Evolutionary conservation across 2,888 invertebrate species (phyloP).

Genomic region (Malachius bipustulatus): DNA sequence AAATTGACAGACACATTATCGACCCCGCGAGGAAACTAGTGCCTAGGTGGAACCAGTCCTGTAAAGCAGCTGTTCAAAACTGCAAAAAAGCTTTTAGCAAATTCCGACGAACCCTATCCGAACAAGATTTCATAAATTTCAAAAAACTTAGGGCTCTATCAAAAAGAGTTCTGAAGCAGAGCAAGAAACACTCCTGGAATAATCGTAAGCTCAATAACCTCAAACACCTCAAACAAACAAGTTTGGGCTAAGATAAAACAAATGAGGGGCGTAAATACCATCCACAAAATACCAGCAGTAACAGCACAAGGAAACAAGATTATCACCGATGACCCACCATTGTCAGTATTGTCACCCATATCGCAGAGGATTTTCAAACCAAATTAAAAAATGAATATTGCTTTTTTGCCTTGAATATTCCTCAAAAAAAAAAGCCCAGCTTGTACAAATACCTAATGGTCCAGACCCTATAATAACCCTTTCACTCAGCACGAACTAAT

Average conservation of each 20-base stretch:
- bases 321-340: constrained; percentile 6
- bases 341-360: background rate
- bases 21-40: background rate
- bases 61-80: background rate
- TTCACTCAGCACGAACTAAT: constrained; percentile 8
- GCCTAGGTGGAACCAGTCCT: constrained; percentile 11
- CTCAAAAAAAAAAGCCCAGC: no score
- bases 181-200: constrained; percentile 4
- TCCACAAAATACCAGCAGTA: no score
- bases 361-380: background rate
- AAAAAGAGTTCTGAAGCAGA: constrained; percentile 1
- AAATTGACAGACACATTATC: background rate
- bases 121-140: constrained; percentile 6
- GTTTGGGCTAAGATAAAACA: constrained; percentile 7
- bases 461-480: constrained; percentile 1
- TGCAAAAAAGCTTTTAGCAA: constrained; percentile 6
- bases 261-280: no score
- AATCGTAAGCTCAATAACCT: constrained; percentile 1
- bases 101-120: no score
- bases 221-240: constrained; percentile 1
- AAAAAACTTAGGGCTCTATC: constrained; percentile 6
- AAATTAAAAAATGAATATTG: constrained; percentile 2
- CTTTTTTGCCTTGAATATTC: no score
- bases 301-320: background rate
- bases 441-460: background rate